phyloP scores from a whole-genome alignment of 2,113 vertebrate genomes.

The Regulus satrapa region DNA sequence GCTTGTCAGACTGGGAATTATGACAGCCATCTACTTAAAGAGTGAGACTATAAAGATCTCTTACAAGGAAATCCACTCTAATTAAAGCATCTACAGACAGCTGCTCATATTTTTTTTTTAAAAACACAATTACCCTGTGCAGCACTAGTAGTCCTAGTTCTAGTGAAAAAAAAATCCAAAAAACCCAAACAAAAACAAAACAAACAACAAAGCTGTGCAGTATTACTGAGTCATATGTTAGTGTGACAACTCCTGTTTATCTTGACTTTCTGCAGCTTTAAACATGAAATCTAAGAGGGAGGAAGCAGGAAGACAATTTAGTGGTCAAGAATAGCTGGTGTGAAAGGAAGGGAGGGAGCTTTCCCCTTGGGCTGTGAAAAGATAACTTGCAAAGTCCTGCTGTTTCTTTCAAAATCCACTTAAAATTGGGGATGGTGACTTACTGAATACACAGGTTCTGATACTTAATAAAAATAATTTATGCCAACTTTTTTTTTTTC shows the following conservation, averaged over 20 bases:
- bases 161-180: not conserved
- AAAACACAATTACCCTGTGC: not conserved
- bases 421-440: not conserved
- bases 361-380: constrained; percentile 33
- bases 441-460: not conserved
- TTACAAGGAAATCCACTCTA: not conserved
- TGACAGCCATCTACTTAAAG: not conserved
- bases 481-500: not conserved
- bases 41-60: not conserved
- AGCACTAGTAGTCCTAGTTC: not conserved
- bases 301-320: constrained; percentile 59
- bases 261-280: constrained; percentile 43
- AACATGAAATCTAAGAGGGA: constrained; percentile 43
- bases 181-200: not conserved
- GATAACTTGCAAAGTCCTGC: not conserved
- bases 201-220: not conserved
- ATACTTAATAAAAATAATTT: not conserved
- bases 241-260: constrained; percentile 49
- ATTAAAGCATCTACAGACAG: not conserved
- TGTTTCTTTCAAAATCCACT: constrained; percentile 29
- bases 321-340: constrained; percentile 51
- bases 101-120: not conserved
- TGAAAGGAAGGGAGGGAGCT: constrained; percentile 55
- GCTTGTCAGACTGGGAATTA: constrained; percentile 14
- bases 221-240: constrained; percentile 29